These are phyloP conservation scores for Embidobia sp. DNA, from an alignment of 2,888 invertebrate genomes.

Conservation along the genomic window DNA sequence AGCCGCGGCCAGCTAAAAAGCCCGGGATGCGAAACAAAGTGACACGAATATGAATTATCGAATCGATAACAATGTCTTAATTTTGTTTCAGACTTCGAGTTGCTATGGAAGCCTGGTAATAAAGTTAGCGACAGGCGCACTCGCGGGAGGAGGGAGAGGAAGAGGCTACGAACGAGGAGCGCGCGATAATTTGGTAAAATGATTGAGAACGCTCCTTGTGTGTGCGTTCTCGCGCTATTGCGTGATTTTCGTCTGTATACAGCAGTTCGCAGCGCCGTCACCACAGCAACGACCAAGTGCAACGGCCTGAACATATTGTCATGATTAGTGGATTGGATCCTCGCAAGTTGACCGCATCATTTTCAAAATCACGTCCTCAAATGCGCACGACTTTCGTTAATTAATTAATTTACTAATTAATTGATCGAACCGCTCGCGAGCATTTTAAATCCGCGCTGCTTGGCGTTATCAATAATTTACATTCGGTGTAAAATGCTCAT, in stretches of 20 bases:
- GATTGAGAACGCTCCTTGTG: constrained; percentile 63
- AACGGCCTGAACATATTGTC: constrained; percentile 60
- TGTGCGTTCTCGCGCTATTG: constrained; percentile 59
- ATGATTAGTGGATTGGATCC: constrained; percentile 62
- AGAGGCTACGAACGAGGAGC: constrained; percentile 53
- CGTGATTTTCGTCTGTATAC: constrained; percentile 64
- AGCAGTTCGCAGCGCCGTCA: constrained; percentile 55
- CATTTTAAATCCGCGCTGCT: constrained; percentile 22
- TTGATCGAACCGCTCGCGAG: constrained; percentile 44
- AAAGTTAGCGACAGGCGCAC: constrained; percentile 50
- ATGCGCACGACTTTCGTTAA: constrained; percentile 51
- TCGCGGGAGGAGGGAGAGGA: neutral
- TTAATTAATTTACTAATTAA: constrained; percentile 60
- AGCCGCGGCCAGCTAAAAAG: neutral
- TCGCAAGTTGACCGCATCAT: constrained; percentile 62
- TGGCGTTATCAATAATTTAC: constrained; percentile 45
- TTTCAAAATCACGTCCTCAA: constrained; percentile 60
- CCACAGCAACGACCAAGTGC: constrained; percentile 64
- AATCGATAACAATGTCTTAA: constrained; percentile 63
- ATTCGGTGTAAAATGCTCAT: constrained; percentile 10
- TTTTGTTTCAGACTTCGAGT: constrained; percentile 54
- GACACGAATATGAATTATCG: constrained; percentile 56
- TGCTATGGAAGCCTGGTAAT: constrained; percentile 58
- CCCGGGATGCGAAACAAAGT: constrained; percentile 18
- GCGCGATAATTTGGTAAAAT: constrained; percentile 64